These are phyloP conservation scores for Thelaira solivaga DNA, from an alignment of 2,888 invertebrate genomes.

Conservation along the genomic window DNA sequence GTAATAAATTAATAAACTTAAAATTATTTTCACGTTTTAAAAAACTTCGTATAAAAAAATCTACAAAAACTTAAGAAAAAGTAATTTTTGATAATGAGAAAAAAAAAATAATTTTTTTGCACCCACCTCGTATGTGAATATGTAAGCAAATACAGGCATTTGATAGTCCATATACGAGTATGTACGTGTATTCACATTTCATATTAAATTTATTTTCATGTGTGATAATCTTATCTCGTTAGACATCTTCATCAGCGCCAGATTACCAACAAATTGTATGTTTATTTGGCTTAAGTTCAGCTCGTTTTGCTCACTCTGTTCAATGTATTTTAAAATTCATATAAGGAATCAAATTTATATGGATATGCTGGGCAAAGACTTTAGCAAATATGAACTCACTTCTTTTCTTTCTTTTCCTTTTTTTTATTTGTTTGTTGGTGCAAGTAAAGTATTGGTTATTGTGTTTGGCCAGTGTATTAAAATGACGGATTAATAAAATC, in stretches of 20 bases:
- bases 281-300: slow-evolving; percentile 26
- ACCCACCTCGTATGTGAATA: too few relatives aligned
- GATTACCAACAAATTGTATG: slow-evolving; percentile 66
- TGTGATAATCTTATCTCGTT: slow-evolving; percentile 66
- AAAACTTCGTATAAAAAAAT: too few relatives aligned
- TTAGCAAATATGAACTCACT: neutral
- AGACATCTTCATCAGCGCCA: slow-evolving; percentile 68
- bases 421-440: too few relatives aligned
- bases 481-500: too few relatives aligned
- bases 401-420: neutral
- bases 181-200: slow-evolving; percentile 49
- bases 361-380: slow-evolving; percentile 14
- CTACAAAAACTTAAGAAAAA: too few relatives aligned
- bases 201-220: slow-evolving; percentile 51
- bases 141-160: too few relatives aligned
- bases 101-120: too few relatives aligned
- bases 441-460: too few relatives aligned
- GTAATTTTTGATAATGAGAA: too few relatives aligned
- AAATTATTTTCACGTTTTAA: too few relatives aligned
- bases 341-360: slow-evolving; percentile 9
- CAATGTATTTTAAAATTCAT: neutral
- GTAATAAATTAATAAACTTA: too few relatives aligned
- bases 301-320: neutral
- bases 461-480: too few relatives aligned
- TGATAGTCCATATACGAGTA: neutral